Evolutionary conservation across 2,888 invertebrate genomes (phyloP).

Genomic region (Blera fallax): DNA sequence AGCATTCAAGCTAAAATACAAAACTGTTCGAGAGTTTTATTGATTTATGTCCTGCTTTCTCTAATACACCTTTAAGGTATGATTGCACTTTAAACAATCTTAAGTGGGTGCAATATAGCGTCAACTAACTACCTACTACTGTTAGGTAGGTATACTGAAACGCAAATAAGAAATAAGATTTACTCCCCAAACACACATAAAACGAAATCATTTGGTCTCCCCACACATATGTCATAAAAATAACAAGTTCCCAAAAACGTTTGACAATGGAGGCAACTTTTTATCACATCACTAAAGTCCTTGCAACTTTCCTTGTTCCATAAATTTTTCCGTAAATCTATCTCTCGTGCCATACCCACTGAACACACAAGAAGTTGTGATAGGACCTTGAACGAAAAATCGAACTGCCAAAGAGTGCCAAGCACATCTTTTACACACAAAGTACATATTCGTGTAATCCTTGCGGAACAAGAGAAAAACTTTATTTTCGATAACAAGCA

Average conservation of each 20-base stretch:
- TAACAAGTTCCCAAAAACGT: constrained; percentile 35
- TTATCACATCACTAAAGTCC: constrained; percentile 55
- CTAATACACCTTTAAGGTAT: too few relatives aligned
- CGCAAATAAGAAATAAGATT: background rate
- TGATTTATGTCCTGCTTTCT: too few relatives aligned
- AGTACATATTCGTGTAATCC: constrained; percentile 57
- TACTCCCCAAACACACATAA: background rate
- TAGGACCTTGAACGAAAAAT: constrained; percentile 69
- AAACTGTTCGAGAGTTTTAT: too few relatives aligned
- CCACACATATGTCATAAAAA: constrained; percentile 28
- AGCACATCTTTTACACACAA: constrained; percentile 47
- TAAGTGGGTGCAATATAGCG: too few relatives aligned
- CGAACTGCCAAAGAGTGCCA: constrained; percentile 64
- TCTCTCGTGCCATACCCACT: background rate
- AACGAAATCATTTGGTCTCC: constrained; percentile 5
- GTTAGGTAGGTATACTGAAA: too few relatives aligned
- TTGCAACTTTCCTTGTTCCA: constrained; percentile 56
- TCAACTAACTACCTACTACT: too few relatives aligned
- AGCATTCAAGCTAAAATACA: too few relatives aligned
- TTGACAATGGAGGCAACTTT: constrained; percentile 37
- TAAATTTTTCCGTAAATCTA: constrained; percentile 13
- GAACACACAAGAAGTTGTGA: constrained; percentile 52
- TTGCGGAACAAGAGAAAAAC: constrained; percentile 31
- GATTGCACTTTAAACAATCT: too few relatives aligned
- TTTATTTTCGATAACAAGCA: constrained; percentile 27